Evolutionary conservation across 2,113 vertebrate genomes (phyloP).

Genomic region (Camelus dromedarius): DNA sequence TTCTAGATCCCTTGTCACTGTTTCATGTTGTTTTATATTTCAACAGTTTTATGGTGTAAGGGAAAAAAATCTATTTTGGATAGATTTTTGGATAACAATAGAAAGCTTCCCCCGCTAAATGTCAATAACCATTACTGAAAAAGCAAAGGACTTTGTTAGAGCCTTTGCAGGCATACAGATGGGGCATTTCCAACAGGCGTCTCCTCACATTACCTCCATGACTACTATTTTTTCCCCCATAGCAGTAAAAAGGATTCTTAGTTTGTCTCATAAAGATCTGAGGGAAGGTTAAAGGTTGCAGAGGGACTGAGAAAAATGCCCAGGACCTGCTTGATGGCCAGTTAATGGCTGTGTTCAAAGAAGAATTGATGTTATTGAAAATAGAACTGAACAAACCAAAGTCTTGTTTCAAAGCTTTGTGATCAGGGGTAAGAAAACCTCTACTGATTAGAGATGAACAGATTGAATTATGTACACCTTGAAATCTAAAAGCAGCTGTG

Average conservation of each 20-base stretch:
- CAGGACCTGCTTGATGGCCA: background rate
- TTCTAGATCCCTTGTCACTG: background rate
- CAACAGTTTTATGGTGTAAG: background rate
- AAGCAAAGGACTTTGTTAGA: background rate
- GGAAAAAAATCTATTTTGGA: background rate
- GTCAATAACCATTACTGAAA: background rate
- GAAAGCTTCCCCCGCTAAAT: background rate
- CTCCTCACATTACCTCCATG: background rate
- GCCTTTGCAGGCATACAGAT: fast-evolving
- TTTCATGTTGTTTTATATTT: background rate
- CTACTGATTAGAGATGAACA: background rate
- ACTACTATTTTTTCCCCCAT: background rate
- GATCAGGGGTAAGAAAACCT: background rate
- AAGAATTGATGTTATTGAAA: background rate
- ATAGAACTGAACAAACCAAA: background rate
- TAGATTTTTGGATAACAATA: background rate
- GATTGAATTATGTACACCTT: background rate
- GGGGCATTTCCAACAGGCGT: fast-evolving
- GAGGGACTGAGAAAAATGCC: slow-evolving; percentile 19
- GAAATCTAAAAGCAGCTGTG: background rate
- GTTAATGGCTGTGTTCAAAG: slow-evolving; percentile 22
- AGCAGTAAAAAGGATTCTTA: background rate
- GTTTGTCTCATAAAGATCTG: background rate
- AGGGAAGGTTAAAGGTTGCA: background rate
- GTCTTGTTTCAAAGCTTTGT: background rate